Conservation (phyloP, 1,140 invertebrate species). For the Lucilia cuprina region DNA sequence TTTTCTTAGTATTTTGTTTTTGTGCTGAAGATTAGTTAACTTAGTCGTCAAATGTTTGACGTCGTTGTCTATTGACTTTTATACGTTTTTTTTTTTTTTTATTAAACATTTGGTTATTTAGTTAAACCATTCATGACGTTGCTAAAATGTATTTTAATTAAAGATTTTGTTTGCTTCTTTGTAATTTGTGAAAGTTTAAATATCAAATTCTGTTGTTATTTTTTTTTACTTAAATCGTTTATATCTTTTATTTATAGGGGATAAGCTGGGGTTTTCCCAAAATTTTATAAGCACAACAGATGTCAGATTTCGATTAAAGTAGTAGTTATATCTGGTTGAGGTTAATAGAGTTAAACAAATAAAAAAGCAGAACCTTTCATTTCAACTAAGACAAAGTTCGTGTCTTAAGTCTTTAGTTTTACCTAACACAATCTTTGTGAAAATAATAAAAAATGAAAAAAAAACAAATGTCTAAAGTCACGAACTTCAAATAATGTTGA, state of each 20-base stretch:
- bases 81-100: background rate
- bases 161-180: background rate
- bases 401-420: too few species aligned
- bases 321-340: too few species aligned
- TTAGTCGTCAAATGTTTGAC: background rate
- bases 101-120: background rate
- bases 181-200: slow-evolving; percentile 25
- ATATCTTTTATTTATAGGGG: background rate
- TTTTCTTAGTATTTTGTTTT: background rate
- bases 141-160: background rate
- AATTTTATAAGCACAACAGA: too few species aligned
- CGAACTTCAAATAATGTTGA: too few species aligned
- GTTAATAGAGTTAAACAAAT: too few species aligned
- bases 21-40: background rate
- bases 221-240: too few species aligned
- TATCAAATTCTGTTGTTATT: background rate
- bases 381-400: too few species aligned
- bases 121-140: background rate
- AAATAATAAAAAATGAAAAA: too few species aligned
- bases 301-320: too few species aligned
- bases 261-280: background rate
- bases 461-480: too few species aligned
- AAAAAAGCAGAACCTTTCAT: too few species aligned
- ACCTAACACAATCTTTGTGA: too few species aligned
- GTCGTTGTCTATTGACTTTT: background rate